Conservation (phyloP, 2,797 vertebrate genomes). For the Amazona ochrocephala region DNA sequence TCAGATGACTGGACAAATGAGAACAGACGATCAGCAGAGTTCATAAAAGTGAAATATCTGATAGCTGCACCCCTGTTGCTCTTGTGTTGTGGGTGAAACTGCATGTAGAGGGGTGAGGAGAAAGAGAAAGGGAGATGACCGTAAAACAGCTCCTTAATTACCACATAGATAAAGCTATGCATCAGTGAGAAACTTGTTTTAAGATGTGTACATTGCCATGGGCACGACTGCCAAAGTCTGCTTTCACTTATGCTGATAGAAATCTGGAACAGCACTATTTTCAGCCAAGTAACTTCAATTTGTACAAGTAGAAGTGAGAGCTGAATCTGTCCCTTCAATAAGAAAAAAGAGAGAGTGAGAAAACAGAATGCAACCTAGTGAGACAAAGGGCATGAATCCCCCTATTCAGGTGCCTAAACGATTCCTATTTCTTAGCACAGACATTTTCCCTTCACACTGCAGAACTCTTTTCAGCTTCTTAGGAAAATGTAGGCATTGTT, state of each 20-base stretch:
- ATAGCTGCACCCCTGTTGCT: not conserved
- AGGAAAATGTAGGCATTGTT: not conserved
- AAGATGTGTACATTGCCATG: slow-evolving; percentile 33
- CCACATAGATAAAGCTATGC: not conserved
- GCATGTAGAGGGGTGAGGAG: not conserved
- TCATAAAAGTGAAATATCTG: slow-evolving; percentile 58
- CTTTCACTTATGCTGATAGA: not conserved
- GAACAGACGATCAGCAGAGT: slow-evolving; percentile 45
- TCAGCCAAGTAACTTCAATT: slow-evolving; percentile 42
- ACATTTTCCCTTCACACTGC: not conserved
- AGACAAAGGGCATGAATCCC: not conserved
- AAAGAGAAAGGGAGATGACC: slow-evolving; percentile 12
- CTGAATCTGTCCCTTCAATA: not conserved
- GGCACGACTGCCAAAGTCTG: slow-evolving; percentile 40
- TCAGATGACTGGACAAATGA: slow-evolving; percentile 55
- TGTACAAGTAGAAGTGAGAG: not conserved
- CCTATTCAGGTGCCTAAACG: not conserved
- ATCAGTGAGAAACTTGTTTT: slow-evolving; percentile 40
- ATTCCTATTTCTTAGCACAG: not conserved
- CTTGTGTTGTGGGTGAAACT: slow-evolving; percentile 9
- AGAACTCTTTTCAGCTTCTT: not conserved
- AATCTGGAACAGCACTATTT: slow-evolving; percentile 39
- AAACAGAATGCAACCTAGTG: not conserved
- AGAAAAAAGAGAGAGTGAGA: not conserved
- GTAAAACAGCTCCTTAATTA: slow-evolving; percentile 16